Evolutionary conservation across 2,888 invertebrate genomes (phyloP).

Genomic region (Palloptera scutellata): DNA sequence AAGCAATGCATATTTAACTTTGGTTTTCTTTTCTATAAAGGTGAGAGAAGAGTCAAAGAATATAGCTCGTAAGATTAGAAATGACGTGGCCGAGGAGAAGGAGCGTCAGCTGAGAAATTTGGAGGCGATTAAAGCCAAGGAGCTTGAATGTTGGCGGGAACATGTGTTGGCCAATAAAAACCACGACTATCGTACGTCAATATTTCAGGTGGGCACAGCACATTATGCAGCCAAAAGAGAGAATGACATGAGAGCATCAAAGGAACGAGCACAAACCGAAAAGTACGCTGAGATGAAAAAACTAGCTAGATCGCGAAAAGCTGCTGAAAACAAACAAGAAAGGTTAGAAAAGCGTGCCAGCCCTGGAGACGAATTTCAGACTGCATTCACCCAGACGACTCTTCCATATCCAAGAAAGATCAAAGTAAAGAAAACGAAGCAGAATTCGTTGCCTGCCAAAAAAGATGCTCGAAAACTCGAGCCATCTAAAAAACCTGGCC

Average conservation of each 20-base stretch:
- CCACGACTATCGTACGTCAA: slow-evolving; percentile 51
- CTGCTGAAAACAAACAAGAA: neutral
- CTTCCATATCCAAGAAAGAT: neutral
- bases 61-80: slow-evolving; percentile 67
- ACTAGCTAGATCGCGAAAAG: neutral
- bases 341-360: too few relatives aligned
- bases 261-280: neutral
- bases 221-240: slow-evolving; percentile 54
- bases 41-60: slow-evolving; percentile 72
- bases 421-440: neutral
- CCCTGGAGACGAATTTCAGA: neutral
- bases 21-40: slow-evolving; percentile 62
- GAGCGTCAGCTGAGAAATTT: slow-evolving; percentile 65
- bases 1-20: neutral
- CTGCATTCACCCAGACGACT: slow-evolving; percentile 10
- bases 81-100: slow-evolving; percentile 67
- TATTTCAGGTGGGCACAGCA: slow-evolving; percentile 58
- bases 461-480: neutral
- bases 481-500: neutral
- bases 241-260: slow-evolving; percentile 39
- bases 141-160: slow-evolving; percentile 66
- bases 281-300: neutral
- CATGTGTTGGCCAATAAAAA: slow-evolving; percentile 64
- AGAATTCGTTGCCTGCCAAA: neutral
- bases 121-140: slow-evolving; percentile 66